Conservation (phyloP, 2,888 invertebrate species). For the Sylvicola cinctus region DNA sequence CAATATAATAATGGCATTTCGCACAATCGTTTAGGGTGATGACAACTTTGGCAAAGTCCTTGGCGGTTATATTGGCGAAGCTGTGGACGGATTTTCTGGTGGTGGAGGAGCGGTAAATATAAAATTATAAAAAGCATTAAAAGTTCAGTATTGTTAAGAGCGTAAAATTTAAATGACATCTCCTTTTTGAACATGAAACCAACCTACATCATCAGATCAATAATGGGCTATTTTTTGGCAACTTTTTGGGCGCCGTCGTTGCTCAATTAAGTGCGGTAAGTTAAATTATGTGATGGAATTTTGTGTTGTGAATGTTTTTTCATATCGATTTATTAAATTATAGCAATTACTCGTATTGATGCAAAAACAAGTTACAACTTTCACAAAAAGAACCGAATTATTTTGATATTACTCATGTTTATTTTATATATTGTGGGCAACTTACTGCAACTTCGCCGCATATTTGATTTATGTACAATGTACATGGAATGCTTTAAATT, state of each 20-base stretch:
- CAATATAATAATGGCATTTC: no score
- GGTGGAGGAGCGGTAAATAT: slow-evolving; percentile 23
- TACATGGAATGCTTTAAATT: no score
- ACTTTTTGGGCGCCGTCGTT: slow-evolving; percentile 21
- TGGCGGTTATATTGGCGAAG: slow-evolving; percentile 20
- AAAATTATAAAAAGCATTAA: neutral
- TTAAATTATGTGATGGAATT: neutral
- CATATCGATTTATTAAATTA: no score
- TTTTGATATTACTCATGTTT: no score
- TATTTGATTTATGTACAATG: no score
- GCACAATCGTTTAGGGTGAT: slow-evolving; percentile 13
- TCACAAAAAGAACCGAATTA: no score
- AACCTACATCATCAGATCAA: slow-evolving; percentile 15
- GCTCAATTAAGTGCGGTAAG: slow-evolving; percentile 24
- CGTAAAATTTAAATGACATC: neutral
- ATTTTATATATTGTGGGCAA: no score
- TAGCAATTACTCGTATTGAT: no score
- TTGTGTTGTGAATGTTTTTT: no score
- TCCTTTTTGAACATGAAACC: no score
- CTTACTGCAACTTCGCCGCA: no score
- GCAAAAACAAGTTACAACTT: no score
- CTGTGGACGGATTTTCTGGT: slow-evolving; percentile 23
- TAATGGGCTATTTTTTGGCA: slow-evolving; percentile 24
- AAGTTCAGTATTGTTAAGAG: neutral
- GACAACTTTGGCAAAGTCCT: slow-evolving; percentile 23